Conservation (phyloP, 2,797 vertebrate species). For the Rhinatrema bivittatum region DNA sequence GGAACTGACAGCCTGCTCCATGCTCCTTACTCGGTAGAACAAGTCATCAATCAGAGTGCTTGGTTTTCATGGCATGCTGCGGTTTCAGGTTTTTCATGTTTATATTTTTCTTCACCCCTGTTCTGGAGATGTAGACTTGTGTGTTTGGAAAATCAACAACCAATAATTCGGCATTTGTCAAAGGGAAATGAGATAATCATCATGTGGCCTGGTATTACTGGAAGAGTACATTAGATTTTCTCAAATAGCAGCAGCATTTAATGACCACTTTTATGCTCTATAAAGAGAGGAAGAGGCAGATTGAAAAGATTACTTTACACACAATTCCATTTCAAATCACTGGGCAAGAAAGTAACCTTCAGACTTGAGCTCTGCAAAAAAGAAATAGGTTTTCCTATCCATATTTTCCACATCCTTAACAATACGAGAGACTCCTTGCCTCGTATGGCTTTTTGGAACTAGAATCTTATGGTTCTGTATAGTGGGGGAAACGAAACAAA, state of each 20-base stretch:
- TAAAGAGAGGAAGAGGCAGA: conserved; percentile 40
- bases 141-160: conserved; percentile 7
- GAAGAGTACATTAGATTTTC: conserved; percentile 42
- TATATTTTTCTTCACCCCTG: conserved; percentile 28
- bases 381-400: conserved; percentile 19
- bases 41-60: conserved; percentile 19
- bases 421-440: no score
- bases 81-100: conserved; percentile 14
- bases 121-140: conserved; percentile 27
- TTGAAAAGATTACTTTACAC: conserved; percentile 44
- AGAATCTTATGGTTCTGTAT: no score
- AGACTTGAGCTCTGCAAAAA: conserved; percentile 31
- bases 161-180: conserved; percentile 37
- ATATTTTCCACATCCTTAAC: background rate
- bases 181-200: conserved; percentile 41
- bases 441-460: no score
- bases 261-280: conserved; percentile 31
- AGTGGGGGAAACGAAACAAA: no score
- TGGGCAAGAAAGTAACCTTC: conserved; percentile 45
- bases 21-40: conserved; percentile 47
- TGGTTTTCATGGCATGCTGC: conserved; percentile 13
- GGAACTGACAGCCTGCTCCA: conserved; percentile 49
- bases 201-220: conserved; percentile 25
- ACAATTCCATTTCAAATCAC: conserved; percentile 40
- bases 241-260: conserved; percentile 35